Base-by-base conservation (phyloP, 1,140 invertebrate species). In the Aphaenogaster ashmeadi region DNA sequence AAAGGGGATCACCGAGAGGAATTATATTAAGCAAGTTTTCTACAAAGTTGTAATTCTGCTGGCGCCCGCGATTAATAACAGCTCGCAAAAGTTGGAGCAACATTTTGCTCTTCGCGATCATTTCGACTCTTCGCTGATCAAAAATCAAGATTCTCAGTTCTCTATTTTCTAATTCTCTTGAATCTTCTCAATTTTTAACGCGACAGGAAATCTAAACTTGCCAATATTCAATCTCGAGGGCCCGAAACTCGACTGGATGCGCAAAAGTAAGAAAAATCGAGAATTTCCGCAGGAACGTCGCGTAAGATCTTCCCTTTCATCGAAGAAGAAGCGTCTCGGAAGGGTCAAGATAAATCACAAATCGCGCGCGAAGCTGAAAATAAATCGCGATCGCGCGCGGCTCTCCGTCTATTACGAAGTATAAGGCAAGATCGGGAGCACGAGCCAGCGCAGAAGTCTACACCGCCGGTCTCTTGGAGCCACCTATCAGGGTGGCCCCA, bases 351-450 rank as follows among this genome's bases (percentile, higher is more conserved):
- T 41, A 58, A 83, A 83, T 83, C 80, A 18, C 80, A 72, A 60
- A 74, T 75, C 67, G 27, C 18, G 67, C 66, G 52, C 41, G 54
- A 47, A 74, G 80, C 69, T 47, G 80, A 74, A 84, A 81, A 87
- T 89, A 90, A 83, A 90, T 90, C 89, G 69, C 47, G 18, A 77
- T 77, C 58, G 47, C 60, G 52, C 83, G 83, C 21, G 66, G 27
- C 21, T 38, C 38, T 60, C 21, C 69, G 64, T 77, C 67, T 77
- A 77, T 64, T 72, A 58, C 60, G 58, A 90, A 86, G 58, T 66
- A 86, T 67, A 77, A 79, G 27, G 33, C 9, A 33, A 62, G 77
- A 64, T 77, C 67, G 58, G 38, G 54, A 44, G 38, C 50, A 33
- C 38, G 58, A 71, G 38, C 27, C 58, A 54, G 50, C 33, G 77